These are phyloP conservation scores for Laupala kohalensis DNA, from an alignment of 1,140 invertebrate genomes.

Conservation along the genomic window DNA sequence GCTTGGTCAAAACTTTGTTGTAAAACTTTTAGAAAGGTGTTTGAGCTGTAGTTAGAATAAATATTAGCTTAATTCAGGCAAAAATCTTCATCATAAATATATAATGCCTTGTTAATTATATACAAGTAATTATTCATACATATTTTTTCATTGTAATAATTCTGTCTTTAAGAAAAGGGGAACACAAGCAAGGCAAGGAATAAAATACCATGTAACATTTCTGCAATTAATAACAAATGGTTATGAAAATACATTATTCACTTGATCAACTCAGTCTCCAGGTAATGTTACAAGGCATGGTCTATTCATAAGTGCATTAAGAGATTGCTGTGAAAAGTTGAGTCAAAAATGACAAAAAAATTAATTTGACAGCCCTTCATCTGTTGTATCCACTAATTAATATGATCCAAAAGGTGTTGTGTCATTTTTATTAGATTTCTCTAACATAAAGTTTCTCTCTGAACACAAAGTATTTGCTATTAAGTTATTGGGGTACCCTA, in stretches of 20 bases:
- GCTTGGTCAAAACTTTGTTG: not conserved
- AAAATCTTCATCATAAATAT: too few species aligned
- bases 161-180: not conserved
- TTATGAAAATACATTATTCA: not conserved
- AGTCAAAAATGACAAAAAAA: too few species aligned
- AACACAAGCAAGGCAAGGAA: not conserved
- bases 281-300: not conserved
- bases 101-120: too few species aligned
- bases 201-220: not conserved
- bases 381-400: too few species aligned
- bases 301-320: not conserved
- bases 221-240: not conserved
- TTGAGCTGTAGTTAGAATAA: not conserved
- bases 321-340: too few species aligned
- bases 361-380: too few species aligned
- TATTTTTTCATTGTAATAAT: not conserved
- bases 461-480: too few species aligned
- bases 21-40: not conserved
- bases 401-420: too few species aligned
- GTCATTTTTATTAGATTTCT: too few species aligned
- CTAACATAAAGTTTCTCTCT: too few species aligned
- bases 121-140: too few species aligned
- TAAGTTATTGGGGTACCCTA: too few species aligned
- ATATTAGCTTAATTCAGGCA: not conserved
- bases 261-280: not conserved